Evolutionary conservation across 2,888 invertebrate species (phyloP), one percentile per base, ranked within the genome.

Genomic region (Caenorhabditis afra): DNA sequence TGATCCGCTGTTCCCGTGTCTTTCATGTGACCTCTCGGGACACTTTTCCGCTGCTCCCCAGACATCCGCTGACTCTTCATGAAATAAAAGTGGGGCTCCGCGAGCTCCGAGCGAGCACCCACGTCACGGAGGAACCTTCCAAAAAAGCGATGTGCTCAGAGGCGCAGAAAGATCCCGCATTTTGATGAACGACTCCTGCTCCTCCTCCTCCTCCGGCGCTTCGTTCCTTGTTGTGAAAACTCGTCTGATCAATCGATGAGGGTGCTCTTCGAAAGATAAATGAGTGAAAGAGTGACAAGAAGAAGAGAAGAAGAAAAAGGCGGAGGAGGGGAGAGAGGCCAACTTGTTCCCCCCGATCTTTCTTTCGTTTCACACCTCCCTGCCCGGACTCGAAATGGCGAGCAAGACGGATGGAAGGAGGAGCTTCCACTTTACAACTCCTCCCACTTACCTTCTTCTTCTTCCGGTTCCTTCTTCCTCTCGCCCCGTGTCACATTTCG

Each of bases 101-200:
- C 29, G 29, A 29, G 29, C 29, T 29, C 7, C 4, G 29, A 29
- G n/a, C n/a, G 29, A 29, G 29, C 29, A 29, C 53, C 47, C 18
- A 62, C 66, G 66, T 66, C 66, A 66, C 57, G 20, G n/a, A n/a
- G 29, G 57, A 58, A 58, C 44, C 16, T 49, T 16, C 52, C 55
- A 47, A 55, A 58, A 67, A 67, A 67, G 37, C 44, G 58, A 58
- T 37, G 29, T 68, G 71, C 29, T 29, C 71, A 71, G 50, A 64
- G 71, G 71, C 62, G 71, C 64, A 71, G 71, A 71, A 71, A 64
- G 71, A 64, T 71, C 71, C 55, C 20, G 71, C 57, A 71, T 71
- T 71, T 64, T 71, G 71, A 71, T 64, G 71, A 71, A 74, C 65
- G 65, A 64, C 53, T 50, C 50, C n/a, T 55, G n/a, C 50, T 39